Evolutionary conservation across 2,888 invertebrate genomes (phyloP).

Genomic region (Dusona sp.): DNA sequence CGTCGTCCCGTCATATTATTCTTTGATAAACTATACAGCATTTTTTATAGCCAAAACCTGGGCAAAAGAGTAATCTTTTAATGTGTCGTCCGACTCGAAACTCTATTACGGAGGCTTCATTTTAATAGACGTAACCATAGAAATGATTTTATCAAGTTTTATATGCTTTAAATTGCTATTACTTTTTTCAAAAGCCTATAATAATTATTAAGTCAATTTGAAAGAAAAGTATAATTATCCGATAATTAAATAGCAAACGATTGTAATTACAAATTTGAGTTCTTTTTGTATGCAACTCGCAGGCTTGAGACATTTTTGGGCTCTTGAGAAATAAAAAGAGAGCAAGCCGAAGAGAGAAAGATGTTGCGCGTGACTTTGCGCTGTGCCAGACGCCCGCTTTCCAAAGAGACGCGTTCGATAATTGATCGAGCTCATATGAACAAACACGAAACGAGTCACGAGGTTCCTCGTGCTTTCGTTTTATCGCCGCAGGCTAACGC

Average conservation of each 20-base stretch:
- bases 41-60: neutral
- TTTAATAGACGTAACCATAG: too few relatives aligned
- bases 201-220: too few relatives aligned
- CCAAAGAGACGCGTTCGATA: slow-evolving; percentile 68
- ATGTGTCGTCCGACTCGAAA: neutral
- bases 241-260: too few relatives aligned
- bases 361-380: slow-evolving; percentile 33
- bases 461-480: slow-evolving; percentile 67
- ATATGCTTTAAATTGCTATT: too few relatives aligned
- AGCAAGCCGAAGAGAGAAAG: neutral
- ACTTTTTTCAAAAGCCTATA: too few relatives aligned
- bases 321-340: neutral
- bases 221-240: too few relatives aligned
- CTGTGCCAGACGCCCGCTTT: slow-evolving; percentile 45
- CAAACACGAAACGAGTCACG: slow-evolving; percentile 69
- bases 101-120: neutral
- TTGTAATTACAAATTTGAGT: too few relatives aligned
- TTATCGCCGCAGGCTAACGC: slow-evolving; percentile 34
- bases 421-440: slow-evolving; percentile 71
- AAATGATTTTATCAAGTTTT: too few relatives aligned
- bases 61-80: neutral
- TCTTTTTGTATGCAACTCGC: neutral
- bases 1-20: neutral
- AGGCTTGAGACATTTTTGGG: neutral
- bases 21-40: neutral